Base-by-base conservation (phyloP, 2,888 invertebrate species). In the Pachliopta kotzebuea region DNA sequence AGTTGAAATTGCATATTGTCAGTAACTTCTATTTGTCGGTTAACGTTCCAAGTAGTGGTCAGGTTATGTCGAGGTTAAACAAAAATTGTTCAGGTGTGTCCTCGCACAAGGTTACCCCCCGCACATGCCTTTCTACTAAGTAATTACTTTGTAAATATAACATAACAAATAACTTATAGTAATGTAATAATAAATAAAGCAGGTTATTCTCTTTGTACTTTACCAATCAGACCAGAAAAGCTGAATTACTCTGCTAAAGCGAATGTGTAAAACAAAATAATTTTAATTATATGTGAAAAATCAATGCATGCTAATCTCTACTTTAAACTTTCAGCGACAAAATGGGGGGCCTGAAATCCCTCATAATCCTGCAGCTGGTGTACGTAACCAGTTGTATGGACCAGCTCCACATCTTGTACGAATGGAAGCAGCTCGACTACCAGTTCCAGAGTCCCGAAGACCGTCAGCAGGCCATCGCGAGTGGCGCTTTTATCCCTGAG, bases 341-440 rank as follows among this genome's bases (percentile, higher is more conserved):
- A 67, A 90, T 90, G 90, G 76, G 83, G 84, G 83, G 72, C 31
- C 56, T 83, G 31, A 79, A 78, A 71, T 73, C 79, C 79, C 83
- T 90, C 68, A 69, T 84, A n/a, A 63, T 88, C 54, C 74, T 89
- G 17, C 86, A 87, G 37, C 77, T 89, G 78, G 78, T 84, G 57
- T 86, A 84, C 78, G 63, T 83, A 64, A 80, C 77, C 71, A 77
- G 74, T 42, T 89, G 92, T 71, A 94, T 94, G 89, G 95, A 95
- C 78, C 95, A 95, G 86, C 89, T 96, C 62, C 92, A 93, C 71
- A 94, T 95, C 57, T 91, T 93, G 58, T 95, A 94, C 81, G 93
- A 95, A 76, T 96, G 96, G 96, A 94, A 94, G 72, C 93, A 94
- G 81, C 85, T 96, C 58, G 95, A 96, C 79, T 96, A 93, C 80